These are phyloP conservation scores for Fundulus diaphanus DNA, from an alignment of 2,797 vertebrate species.

Conservation along the genomic window DNA sequence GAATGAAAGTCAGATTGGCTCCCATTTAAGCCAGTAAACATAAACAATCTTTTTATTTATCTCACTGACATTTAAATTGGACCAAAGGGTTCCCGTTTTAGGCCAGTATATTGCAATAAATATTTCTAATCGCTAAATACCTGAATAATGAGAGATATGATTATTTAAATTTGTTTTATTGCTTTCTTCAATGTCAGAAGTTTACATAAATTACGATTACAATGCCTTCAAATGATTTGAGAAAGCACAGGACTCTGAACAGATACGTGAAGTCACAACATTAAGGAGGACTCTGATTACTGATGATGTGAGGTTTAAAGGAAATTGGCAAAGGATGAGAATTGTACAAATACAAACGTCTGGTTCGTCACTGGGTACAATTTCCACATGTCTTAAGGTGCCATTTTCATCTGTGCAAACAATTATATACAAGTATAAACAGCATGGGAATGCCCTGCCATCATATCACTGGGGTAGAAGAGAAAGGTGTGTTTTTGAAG, in stretches of 20 bases:
- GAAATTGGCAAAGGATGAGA: not conserved
- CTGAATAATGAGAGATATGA: too few relatives aligned
- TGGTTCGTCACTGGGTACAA: not conserved
- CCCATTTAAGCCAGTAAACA: too few relatives aligned
- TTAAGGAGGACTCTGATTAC: not conserved
- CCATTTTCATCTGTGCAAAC: not conserved
- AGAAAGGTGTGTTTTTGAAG: not conserved
- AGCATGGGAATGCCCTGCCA: not conserved
- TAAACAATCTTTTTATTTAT: too few relatives aligned
- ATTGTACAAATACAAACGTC: not conserved
- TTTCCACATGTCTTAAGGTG: not conserved
- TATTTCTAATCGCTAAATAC: too few relatives aligned
- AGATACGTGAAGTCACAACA: not conserved
- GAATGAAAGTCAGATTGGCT: too few relatives aligned
- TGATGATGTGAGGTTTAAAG: not conserved
- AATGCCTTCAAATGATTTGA: not conserved
- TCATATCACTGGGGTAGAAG: not conserved
- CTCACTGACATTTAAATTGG: not conserved
- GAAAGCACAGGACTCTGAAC: not conserved
- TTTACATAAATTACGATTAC: not conserved
- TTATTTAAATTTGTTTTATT: too few relatives aligned
- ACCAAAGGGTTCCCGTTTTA: too few relatives aligned
- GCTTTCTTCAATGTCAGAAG: not conserved
- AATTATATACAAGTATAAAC: not conserved
- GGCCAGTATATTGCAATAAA: too few relatives aligned